phyloP scores from a whole-genome alignment of 2,888 invertebrate species.

The Ennomos quercinarius region DNA sequence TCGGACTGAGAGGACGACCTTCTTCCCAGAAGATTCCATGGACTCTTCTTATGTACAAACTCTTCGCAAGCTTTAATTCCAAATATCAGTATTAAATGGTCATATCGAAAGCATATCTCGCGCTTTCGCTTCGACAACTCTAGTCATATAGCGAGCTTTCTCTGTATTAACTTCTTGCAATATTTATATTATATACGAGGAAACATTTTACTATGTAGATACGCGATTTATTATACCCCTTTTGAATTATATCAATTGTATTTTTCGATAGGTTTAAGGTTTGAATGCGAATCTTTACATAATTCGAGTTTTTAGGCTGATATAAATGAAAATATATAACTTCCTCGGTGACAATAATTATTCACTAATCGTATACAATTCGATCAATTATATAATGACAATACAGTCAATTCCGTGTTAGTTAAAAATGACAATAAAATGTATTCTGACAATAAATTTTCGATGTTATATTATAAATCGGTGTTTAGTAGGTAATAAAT shows the following conservation, averaged over 20 bases:
- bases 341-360: conserved; percentile 69
- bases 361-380: conserved; percentile 63
- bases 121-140: conserved; percentile 68
- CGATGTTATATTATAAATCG: conserved; percentile 66
- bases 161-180: conserved; percentile 58
- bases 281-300: conserved; percentile 42
- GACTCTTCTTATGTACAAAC: conserved; percentile 64
- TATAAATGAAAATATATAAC: conserved; percentile 37
- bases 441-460: conserved; percentile 66
- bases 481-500: conserved; percentile 60
- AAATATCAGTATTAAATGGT: conserved; percentile 63
- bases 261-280: conserved; percentile 77
- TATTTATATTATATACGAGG: conserved; percentile 66
- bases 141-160: conserved; percentile 67
- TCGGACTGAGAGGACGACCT: conserved; percentile 50
- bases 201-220: conserved; percentile 69
- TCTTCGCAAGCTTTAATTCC: conserved; percentile 35
- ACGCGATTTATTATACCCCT: conserved; percentile 63
- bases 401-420: conserved; percentile 74
- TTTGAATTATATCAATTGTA: conserved; percentile 71
- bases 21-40: conserved; percentile 53
- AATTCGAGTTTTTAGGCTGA: conserved; percentile 46
- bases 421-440: conserved; percentile 65
- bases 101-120: conserved; percentile 82
- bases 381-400: conserved; percentile 69